Evolutionary conservation across 2,888 invertebrate species (phyloP).

Genomic region (Atrina japonica): DNA sequence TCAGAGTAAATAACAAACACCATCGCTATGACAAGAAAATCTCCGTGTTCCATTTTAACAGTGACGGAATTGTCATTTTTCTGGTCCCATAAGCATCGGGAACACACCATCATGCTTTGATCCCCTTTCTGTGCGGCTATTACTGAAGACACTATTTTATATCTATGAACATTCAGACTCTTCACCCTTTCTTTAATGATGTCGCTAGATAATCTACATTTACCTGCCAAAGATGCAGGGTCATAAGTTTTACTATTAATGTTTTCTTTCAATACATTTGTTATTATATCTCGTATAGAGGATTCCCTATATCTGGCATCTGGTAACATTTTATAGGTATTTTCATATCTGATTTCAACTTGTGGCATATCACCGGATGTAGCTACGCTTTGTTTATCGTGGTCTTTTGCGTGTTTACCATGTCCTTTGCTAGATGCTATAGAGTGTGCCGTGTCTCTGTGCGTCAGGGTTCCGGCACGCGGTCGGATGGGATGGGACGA

Average conservation of each 20-base stretch:
- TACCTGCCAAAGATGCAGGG: conserved; percentile 54
- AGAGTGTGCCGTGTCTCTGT: conserved; percentile 48
- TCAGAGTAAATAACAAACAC: conserved; percentile 73
- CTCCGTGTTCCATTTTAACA: conserved; percentile 55
- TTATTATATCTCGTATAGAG: conserved; percentile 56
- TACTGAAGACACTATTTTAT: conserved; percentile 69
- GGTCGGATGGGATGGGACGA: conserved; percentile 55
- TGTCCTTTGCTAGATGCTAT: conserved; percentile 40
- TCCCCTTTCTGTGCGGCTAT: conserved; percentile 63
- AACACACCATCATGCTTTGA: conserved; percentile 67
- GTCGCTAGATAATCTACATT: conserved; percentile 67
- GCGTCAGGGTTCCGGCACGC: conserved; percentile 60
- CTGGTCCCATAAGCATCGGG: conserved; percentile 72
- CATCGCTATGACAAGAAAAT: conserved; percentile 68
- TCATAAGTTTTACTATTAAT: conserved; percentile 64
- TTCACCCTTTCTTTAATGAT: conserved; percentile 71
- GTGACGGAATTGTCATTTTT: conserved; percentile 68
- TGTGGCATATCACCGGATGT: conserved; percentile 52
- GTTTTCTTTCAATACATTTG: conserved; percentile 63
- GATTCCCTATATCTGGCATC: conserved; percentile 59
- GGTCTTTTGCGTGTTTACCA: conserved; percentile 49
- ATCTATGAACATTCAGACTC: conserved; percentile 61
- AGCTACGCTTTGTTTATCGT: conserved; percentile 61
- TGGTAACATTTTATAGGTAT: conserved; percentile 72
- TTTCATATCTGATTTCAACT: conserved; percentile 63